Evolutionary conservation across 2,113 vertebrate species (phyloP), one percentile per base, ranked within the genome.

Genomic region (Thunnus thynnus): DNA sequence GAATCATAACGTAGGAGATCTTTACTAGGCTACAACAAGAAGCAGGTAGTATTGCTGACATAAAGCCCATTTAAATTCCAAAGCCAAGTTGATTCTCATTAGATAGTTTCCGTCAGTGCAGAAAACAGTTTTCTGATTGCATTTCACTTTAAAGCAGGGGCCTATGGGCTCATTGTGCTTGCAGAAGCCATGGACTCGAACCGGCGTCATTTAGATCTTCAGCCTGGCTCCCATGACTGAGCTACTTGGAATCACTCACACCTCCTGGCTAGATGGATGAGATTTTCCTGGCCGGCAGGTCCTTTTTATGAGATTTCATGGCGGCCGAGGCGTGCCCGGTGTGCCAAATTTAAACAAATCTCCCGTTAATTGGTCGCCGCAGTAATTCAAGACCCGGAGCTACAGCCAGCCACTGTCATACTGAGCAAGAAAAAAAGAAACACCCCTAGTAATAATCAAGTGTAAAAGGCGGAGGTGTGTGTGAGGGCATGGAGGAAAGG

Each of bases 291-390:
- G 84, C 93, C 56, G 67, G 67, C 68, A 65, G 72, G 27, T 86
- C 67, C 57, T 90, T 93, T 95, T 95, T 94, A 80, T 91, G 93
- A 95, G 94, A 94, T 95, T 95, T 96, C 95, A 94, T 93, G 94
- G 91, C 94, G 94, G 89, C 66, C 50, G 88, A 95, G 95, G 94
- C 95, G 95, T 94, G 95, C 92, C 93, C 92, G 87, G 86, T 92
- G 93, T 93, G 93, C 95, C 94, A 95, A 94, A 97, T 97, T 97
- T 96, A 97, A 97, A 97, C 96, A 96, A 96, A 97, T 97, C 95
- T 96, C 85, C 86, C 92, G 93, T 96, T 98, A 98, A 99, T 97
- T 97, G 96, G 95, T 97, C 95, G 93, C 95, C 88, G 95, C 95
- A 96, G 95, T 97, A 96, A 96, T 95, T 97, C 94, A 96, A 96